Conservation (phyloP, 2,888 invertebrate genomes). For the Drosophila helvetica region DNA sequence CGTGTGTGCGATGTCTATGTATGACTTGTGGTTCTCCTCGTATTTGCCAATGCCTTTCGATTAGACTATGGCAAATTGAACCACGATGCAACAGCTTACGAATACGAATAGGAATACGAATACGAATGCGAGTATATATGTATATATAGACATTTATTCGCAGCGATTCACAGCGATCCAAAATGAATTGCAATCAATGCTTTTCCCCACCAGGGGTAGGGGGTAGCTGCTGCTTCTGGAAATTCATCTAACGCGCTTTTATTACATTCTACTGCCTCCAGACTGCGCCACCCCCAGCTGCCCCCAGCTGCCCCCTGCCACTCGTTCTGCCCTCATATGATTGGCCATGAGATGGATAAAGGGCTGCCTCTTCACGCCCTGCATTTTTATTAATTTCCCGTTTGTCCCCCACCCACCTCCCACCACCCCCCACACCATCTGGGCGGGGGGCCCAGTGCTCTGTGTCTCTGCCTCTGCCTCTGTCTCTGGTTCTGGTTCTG, state of each 20-base stretch:
- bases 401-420: not conserved
- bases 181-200: conserved; percentile 55
- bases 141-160: not conserved
- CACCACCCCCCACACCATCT: conserved; percentile 18
- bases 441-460: not conserved
- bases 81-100: conserved; percentile 12
- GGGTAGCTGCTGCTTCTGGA: not conserved
- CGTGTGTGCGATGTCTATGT: not conserved
- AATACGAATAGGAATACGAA: not conserved
- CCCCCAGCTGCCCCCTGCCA: not conserved
- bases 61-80: conserved; percentile 67
- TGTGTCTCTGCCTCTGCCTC: not conserved
- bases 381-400: conserved; percentile 65
- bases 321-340: conserved; percentile 26
- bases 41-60: conserved; percentile 50
- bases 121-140: too few relatives aligned
- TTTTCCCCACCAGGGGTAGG: not conserved
- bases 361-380: not conserved
- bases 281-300: not conserved
- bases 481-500: not conserved
- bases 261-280: conserved; percentile 35
- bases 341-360: conserved; percentile 46
- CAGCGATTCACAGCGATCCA: conserved; percentile 20
- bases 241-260: conserved; percentile 40
- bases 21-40: conserved; percentile 20